Conservation (phyloP, 2,797 vertebrate species). For the Microctenopoma lineatum region DNA sequence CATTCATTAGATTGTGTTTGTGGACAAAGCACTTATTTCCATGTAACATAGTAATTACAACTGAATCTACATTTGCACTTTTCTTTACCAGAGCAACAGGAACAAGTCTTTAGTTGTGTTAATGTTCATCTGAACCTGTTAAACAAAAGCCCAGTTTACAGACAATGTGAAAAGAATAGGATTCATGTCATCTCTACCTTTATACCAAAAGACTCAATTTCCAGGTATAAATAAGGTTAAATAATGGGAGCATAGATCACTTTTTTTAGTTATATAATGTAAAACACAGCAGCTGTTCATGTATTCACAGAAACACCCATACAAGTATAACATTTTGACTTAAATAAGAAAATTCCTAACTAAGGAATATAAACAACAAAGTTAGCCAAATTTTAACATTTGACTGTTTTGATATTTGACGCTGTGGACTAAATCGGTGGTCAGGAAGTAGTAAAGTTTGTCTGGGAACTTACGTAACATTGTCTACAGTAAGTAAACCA, state of each 20-base stretch:
- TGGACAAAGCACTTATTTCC: too few relatives aligned
- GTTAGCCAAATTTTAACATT: neutral
- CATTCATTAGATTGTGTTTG: too few relatives aligned
- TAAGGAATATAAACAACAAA: neutral
- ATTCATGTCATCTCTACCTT: too few relatives aligned
- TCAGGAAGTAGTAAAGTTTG: neutral
- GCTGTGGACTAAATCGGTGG: neutral
- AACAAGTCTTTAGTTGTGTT: too few relatives aligned
- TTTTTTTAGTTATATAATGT: too few relatives aligned
- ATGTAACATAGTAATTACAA: too few relatives aligned
- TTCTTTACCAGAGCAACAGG: too few relatives aligned
- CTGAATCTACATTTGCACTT: too few relatives aligned
- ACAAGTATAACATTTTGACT: neutral
- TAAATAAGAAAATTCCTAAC: neutral
- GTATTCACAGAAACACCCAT: neutral
- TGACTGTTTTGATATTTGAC: neutral
- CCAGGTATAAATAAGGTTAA: too few relatives aligned
- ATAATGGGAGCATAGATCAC: too few relatives aligned
- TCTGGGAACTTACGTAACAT: neutral
- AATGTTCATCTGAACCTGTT: neutral
- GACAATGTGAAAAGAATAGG: neutral
- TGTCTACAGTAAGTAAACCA: slow-evolving; percentile 14
- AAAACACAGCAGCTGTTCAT: neutral
- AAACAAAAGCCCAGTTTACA: neutral
- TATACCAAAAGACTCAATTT: neutral